Conservation (phyloP, 2,797 vertebrate species). For the Alfaro cultratus region DNA sequence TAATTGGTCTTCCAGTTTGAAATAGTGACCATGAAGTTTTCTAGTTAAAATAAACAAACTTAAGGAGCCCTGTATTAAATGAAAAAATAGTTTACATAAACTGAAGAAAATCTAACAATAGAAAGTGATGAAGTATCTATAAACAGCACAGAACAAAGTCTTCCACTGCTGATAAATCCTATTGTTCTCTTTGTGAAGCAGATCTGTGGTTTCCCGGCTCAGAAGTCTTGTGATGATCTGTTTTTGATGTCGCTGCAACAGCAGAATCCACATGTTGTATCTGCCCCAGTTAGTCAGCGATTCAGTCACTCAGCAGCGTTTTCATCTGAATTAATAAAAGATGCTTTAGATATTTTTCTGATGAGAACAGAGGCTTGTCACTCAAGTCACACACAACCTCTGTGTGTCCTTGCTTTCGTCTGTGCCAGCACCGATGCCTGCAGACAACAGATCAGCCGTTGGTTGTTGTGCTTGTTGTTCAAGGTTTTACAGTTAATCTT, state of each 20-base stretch:
- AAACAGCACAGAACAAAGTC: constrained; percentile 3
- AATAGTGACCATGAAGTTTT: not conserved
- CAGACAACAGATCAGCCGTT: constrained; percentile 49
- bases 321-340: constrained; percentile 45
- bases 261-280: constrained; percentile 14
- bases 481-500: constrained; percentile 32
- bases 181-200: constrained; percentile 32
- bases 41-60: not conserved
- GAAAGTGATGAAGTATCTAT: constrained; percentile 13
- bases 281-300: constrained; percentile 40
- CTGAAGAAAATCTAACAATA: constrained; percentile 2
- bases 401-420: constrained; percentile 47
- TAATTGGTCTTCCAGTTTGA: not conserved
- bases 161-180: constrained; percentile 16
- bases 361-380: constrained; percentile 49
- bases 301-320: constrained; percentile 36
- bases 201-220: constrained; percentile 27
- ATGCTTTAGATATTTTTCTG: constrained; percentile 33
- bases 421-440: constrained; percentile 34
- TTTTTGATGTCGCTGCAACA: constrained; percentile 38
- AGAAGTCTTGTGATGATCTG: constrained; percentile 18
- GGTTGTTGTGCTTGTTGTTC: constrained; percentile 38
- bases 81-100: not conserved
- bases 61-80: not conserved
- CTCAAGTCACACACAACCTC: constrained; percentile 53